Evolutionary conservation across 2,797 vertebrate genomes (phyloP), one percentile per base, ranked within the genome.

Genomic region (Clarias platycephalus): DNA sequence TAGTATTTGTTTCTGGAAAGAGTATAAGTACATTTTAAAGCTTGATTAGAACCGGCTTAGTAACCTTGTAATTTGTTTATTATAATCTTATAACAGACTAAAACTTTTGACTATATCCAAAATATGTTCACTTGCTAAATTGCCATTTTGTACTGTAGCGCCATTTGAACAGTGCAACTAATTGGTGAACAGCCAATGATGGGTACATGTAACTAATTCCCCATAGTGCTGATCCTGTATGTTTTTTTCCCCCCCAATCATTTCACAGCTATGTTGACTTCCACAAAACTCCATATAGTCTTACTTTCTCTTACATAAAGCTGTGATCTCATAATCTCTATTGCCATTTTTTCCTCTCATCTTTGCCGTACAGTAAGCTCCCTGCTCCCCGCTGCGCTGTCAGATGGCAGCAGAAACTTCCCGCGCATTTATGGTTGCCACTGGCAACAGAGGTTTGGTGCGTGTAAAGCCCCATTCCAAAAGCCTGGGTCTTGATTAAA

Each of bases 351-450:
- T 53, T 64, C 16, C 58, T 40, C 7, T 20, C 26, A 8, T 28
- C 80, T 31, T 34, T 13, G 24, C 81, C 12, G 24, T 76, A 81
- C 82, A 76, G 68, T 82, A 64, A 80, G 62, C 83, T 85, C 72
- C 10, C 31, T 22, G 15, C 67, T 12, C 53, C 86, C 86, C 44
- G 87, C 86, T 82, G 86, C 10, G 80, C 72, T 40, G 72, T 87
- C 88, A 90, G 89, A 89, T 90, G 89, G 88, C 64, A 53, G 49
- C 31, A 81, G 83, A 79, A 84, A 86, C 84, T 87, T 88, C 87
- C 84, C 53, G 64, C 44, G 85, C 86, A 84, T 90, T 85, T 87
- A 83, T 71, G 88, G 90, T 91, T 91, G 90, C 89, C 71, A 90
- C 85, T 87, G 89, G 88, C 87, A 90, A 89, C 90, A 86, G 85